Base-by-base conservation (phyloP, 1,140 invertebrate species). In the Drosophila micromelanica region DNA sequence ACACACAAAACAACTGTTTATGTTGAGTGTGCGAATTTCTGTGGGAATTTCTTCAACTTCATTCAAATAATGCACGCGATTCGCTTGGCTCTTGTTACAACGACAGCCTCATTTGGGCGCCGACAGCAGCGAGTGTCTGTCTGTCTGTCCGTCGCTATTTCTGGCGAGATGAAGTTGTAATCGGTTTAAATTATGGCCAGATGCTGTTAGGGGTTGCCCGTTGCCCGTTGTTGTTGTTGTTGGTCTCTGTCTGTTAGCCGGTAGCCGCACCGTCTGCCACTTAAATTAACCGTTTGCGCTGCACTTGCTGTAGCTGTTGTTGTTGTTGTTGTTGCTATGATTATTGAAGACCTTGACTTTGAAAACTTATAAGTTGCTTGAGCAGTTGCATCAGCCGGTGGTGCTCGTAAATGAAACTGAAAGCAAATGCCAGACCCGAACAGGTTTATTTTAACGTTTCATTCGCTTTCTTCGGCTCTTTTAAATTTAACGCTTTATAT, bases 281-380 rank as follows among this genome's bases (percentile, higher is more conserved):
- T 42, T 42, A 48, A 64, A 30, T 15, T 15, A 17, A 51, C 15
- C 20, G 17, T 61, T 70, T 49, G 17, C 27, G 27, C 27, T 27
- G 27, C 27, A 27, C 1, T 27, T 27, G 59, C 37, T 60, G 56
- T 32, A 52, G 42, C 15, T 59, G 62, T 54, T 40, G 48, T 17
- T 17, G 37, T 15, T 43, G 40, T 12, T 43, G 38, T 42, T 63
- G 49, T 23, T 32, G 42, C 23, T 32, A 27, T 6, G 30, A 42
- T 46, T 46, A 17, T 42, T 23, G 48, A 48, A 87, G 78, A 79
- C 82, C 82, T 86, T 86, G 82, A 86, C 82, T 86, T 86, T 86
- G 82, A 87, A 70, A 57, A 23, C 20, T 23, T 30, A 40, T 13
- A 48, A 65, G 55, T 55, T 67, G 63, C 13, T 45, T 35, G 37